These are phyloP conservation scores for Cantharis nigra DNA, from an alignment of 2,888 invertebrate species.

Conservation along the genomic window DNA sequence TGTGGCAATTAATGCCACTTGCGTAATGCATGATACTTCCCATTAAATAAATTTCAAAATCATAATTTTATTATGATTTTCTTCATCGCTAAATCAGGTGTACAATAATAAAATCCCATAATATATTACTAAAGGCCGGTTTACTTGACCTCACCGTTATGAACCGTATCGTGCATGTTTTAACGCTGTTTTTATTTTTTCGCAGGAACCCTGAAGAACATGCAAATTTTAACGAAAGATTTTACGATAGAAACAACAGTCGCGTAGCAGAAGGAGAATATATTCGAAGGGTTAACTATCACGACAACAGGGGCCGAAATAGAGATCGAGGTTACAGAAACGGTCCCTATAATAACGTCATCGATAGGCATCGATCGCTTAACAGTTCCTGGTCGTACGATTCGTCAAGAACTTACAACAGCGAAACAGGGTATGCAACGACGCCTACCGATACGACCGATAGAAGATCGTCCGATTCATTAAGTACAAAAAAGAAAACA, in stretches of 20 bases:
- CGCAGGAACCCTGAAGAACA: slow-evolving; percentile 61
- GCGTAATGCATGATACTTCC: not conserved
- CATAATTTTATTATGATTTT: not conserved
- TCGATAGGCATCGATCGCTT: slow-evolving; percentile 38
- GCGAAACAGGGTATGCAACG: slow-evolving; percentile 53
- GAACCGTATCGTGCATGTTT: not conserved
- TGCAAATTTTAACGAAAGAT: slow-evolving; percentile 58
- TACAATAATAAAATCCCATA: no score
- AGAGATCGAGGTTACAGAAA: slow-evolving; percentile 57
- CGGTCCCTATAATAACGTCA: slow-evolving; percentile 55
- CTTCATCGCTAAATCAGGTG: not conserved
- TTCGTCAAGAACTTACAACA: slow-evolving; percentile 56
- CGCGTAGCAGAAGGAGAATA: slow-evolving; percentile 44
- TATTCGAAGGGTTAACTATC: slow-evolving; percentile 53
- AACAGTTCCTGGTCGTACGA: slow-evolving; percentile 45
- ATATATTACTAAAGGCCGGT: not conserved
- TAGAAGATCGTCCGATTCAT: slow-evolving; percentile 39
- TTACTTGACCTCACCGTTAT: not conserved
- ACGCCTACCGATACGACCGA: slow-evolving; percentile 47
- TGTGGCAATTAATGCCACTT: slow-evolving; percentile 4
- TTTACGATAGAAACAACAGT: slow-evolving; percentile 58
- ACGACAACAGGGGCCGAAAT: slow-evolving; percentile 53
- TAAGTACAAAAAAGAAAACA: slow-evolving; percentile 51
- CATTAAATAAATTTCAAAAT: not conserved
- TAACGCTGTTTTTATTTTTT: slow-evolving; percentile 26